Base-by-base conservation (phyloP, 2,888 invertebrate genomes). In the Selenia dentaria region DNA sequence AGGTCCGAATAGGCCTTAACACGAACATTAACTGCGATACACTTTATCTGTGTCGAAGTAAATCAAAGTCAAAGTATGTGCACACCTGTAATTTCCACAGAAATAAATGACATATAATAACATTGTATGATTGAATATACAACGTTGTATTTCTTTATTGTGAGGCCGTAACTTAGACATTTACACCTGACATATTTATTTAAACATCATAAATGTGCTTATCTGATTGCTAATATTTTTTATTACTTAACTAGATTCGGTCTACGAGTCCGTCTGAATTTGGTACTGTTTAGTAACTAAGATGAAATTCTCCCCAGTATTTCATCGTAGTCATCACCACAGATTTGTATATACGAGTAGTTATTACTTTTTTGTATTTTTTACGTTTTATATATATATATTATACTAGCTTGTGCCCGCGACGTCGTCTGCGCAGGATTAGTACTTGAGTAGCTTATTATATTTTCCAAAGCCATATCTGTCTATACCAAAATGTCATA, bases 151-250 rank as follows among this genome's bases (percentile, higher is more conserved):
- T 59, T 55, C 58, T 66, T 64, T 51, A 55, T 41, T 50, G 51
- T 54, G 44, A 57, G 51, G 50, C 57, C 58, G 63, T 70, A 67
- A 59, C 64, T 54, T 52, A 48, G 73, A 78, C 74, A 59, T 79
- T 79, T 74, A 79, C 64, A 66, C 58, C 53, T 68, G 62, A 62
- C 61, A 62, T 56, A 49, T 65, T 69, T 66, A 65, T 70, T 69
- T 65, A 64, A 70, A 51, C 66, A 62, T 60, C 56, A 62, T 57
- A 62, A 69, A 68, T 67, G 64, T 70, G 65, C 62, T 59, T 61
- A 51, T 49, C 16, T 10, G 32, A 6, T 18, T 18, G 2, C 22
- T 2, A 8, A 8, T 6, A 2, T 1, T 28, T 28, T 37, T 37
- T 33, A 42, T 37, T 18, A 1, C 18, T 10, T 10, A 8, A 26